These are phyloP conservation scores for Arbacia lixula DNA, from an alignment of 53 echinoderm and acorn worm species.

Conservation along the genomic window DNA sequence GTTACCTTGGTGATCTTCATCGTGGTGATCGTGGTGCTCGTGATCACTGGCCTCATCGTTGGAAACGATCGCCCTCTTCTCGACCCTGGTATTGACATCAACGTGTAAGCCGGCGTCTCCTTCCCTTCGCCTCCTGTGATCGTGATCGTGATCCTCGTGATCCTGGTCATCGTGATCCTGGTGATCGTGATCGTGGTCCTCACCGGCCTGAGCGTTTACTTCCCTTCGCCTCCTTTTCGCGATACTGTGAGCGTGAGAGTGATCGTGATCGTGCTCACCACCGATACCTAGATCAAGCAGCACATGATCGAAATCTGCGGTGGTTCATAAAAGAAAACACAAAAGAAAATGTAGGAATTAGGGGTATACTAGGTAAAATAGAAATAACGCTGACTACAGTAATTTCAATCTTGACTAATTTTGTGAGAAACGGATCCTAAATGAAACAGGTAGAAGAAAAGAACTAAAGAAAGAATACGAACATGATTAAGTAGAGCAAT, in stretches of 20 bases:
- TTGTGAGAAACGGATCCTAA: too few species aligned
- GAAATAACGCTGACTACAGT: too few species aligned
- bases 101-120: not conserved
- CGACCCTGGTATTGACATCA: too few species aligned
- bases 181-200: constrained; percentile 43
- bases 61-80: too few species aligned
- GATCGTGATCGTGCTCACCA: constrained; percentile 31
- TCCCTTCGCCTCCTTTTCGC: not conserved
- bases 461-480: too few species aligned
- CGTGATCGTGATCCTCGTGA: constrained; percentile 17
- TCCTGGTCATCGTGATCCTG: constrained; percentile 21
- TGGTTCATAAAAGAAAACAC: not conserved
- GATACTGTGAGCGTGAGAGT: not conserved
- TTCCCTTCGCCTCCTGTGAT: not conserved
- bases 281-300: constrained; percentile 55
- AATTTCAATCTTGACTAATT: too few species aligned
- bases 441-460: too few species aligned
- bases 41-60: not conserved
- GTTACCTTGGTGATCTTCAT: constrained; percentile 22
- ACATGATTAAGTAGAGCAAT: too few species aligned
- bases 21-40: not conserved
- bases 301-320: constrained; percentile 53
- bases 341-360: not conserved
- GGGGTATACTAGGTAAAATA: too few species aligned
- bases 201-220: not conserved